These are phyloP conservation scores for Hedychridium roseum DNA, from an alignment of 2,888 invertebrate species.

Conservation along the genomic window DNA sequence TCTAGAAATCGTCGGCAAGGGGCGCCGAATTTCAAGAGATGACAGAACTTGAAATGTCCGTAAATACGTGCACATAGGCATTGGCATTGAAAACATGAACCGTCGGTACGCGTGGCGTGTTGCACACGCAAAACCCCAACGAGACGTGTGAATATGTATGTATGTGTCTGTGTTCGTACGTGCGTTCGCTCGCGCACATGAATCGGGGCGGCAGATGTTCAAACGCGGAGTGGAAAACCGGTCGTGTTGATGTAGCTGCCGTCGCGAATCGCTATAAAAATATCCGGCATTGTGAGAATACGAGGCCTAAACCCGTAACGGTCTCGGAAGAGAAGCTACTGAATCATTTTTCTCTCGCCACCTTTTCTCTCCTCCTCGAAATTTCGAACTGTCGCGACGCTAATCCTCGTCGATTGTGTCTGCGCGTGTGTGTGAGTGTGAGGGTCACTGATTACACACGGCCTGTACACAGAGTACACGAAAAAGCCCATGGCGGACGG, in stretches of 20 bases:
- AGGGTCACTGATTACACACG: too few species aligned
- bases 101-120: too few species aligned
- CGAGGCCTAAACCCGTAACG: conserved; percentile 48
- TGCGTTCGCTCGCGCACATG: conserved; percentile 2
- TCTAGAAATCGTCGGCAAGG: too few species aligned
- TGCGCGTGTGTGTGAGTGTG: too few species aligned
- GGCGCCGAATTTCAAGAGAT: too few species aligned
- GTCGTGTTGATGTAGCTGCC: conserved; percentile 64
- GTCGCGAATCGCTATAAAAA: conserved; percentile 64
- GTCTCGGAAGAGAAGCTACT: conserved; percentile 37
- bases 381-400: conserved; percentile 15
- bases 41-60: too few species aligned
- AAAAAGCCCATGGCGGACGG: too few species aligned
- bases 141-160: not conserved
- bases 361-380: conserved; percentile 12
- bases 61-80: too few species aligned
- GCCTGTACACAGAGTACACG: too few species aligned
- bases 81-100: too few species aligned
- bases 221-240: conserved; percentile 58
- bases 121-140: too few species aligned
- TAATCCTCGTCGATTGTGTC: conserved; percentile 11
- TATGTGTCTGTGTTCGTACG: not conserved
- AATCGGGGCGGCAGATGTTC: conserved; percentile 60
- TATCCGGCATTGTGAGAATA: conserved; percentile 61
- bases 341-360: conserved; percentile 28